These are phyloP conservation scores for Drosophila basisetae DNA, from an alignment of 2,888 invertebrate genomes.

Conservation along the genomic window DNA sequence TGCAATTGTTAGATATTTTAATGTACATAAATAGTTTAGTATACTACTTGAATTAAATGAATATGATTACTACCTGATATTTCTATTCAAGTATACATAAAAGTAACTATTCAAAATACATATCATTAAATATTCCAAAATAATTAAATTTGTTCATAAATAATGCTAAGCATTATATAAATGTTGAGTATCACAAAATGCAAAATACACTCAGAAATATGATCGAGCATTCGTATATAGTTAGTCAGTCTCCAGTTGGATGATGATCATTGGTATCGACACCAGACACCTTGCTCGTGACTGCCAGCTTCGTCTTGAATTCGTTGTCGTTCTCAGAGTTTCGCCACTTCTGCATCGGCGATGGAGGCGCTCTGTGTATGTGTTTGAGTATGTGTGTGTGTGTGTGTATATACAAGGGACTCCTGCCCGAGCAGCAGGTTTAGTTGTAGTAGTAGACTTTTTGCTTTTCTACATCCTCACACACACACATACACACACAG, in stretches of 20 bases:
- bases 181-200: too few species aligned
- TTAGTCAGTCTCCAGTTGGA: not conserved
- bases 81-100: not conserved
- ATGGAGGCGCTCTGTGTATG: constrained; percentile 49
- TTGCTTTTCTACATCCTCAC: constrained; percentile 75
- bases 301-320: constrained; percentile 16
- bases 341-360: constrained; percentile 22
- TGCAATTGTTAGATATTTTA: not conserved
- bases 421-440: constrained; percentile 39
- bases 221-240: not conserved
- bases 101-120: not conserved
- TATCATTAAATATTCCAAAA: not conserved
- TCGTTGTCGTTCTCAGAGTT: constrained; percentile 32
- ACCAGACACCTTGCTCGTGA: not conserved
- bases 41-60: not conserved
- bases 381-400: not conserved
- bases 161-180: not conserved
- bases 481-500: constrained; percentile 27
- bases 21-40: not conserved
- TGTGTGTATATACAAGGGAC: constrained; percentile 11
- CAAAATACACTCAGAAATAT: not conserved
- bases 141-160: not conserved
- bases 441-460: constrained; percentile 76
- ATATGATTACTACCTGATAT: not conserved
- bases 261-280: constrained; percentile 12